Conservation (phyloP, 2,113 vertebrate species). For the Morphnarchus princeps region DNA sequence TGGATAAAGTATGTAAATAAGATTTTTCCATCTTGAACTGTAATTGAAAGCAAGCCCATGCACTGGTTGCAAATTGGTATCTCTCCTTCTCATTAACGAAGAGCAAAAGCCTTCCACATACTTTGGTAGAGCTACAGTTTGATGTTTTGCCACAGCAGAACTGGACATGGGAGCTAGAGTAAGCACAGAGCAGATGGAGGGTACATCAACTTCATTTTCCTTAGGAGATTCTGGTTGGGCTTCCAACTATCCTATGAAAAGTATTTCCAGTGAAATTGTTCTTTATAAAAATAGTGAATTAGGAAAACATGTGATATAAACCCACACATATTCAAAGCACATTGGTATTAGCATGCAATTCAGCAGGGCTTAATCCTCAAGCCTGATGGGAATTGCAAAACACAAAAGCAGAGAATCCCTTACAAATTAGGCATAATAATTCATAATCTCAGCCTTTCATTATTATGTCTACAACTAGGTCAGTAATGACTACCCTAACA, state of each 20-base stretch:
- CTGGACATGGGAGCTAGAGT: neutral
- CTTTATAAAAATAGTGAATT: slow-evolving; percentile 22
- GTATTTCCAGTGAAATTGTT: slow-evolving; percentile 25
- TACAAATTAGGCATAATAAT: slow-evolving; percentile 60
- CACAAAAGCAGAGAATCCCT: slow-evolving; percentile 55
- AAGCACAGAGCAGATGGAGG: neutral
- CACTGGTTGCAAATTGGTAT: neutral
- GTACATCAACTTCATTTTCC: fast-evolving
- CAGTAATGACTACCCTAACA: slow-evolving; percentile 16
- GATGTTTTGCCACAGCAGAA: neutral
- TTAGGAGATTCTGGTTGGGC: neutral
- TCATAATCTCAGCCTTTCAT: slow-evolving; percentile 40
- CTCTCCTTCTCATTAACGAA: neutral
- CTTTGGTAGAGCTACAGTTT: neutral
- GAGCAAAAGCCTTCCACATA: neutral
- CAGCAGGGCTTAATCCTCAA: slow-evolving; percentile 20
- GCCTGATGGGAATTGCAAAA: slow-evolving; percentile 38
- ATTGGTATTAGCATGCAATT: slow-evolving; percentile 32
- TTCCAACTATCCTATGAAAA: slow-evolving; percentile 4
- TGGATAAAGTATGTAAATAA: neutral
- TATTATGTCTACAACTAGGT: slow-evolving; percentile 48
- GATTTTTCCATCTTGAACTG: neutral
- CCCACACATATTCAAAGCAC: slow-evolving; percentile 27
- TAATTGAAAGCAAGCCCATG: neutral
- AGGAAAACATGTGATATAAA: slow-evolving; percentile 19